phyloP scores from a whole-genome alignment of 2,113 vertebrate genomes.

The Tachysurus vachellii region DNA sequence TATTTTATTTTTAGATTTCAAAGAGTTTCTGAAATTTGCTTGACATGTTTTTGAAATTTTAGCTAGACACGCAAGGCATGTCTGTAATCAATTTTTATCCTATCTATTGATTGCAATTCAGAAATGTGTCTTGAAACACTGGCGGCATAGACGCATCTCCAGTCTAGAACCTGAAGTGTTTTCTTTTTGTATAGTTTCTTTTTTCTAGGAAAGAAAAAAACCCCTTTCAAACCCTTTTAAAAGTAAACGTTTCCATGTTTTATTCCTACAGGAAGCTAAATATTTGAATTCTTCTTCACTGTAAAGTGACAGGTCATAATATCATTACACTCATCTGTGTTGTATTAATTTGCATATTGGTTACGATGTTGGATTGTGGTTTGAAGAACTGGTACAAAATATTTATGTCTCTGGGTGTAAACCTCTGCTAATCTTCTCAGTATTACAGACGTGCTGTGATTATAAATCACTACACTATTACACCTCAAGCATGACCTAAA shows the following conservation, averaged over 20 bases:
- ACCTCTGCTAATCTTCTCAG: background rate
- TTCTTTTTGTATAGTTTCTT: background rate
- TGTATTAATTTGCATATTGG: background rate
- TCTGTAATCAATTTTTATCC: background rate
- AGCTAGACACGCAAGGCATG: background rate
- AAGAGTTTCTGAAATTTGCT: background rate
- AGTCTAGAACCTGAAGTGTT: background rate
- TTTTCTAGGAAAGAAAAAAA: background rate
- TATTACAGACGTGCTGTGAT: background rate
- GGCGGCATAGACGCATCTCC: background rate
- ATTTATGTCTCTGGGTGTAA: background rate
- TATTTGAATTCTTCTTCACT: background rate
- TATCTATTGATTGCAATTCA: background rate
- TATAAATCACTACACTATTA: background rate
- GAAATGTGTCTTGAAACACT: background rate
- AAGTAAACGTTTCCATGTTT: background rate
- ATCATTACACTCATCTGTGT: background rate
- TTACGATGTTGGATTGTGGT: background rate
- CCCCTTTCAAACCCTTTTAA: background rate
- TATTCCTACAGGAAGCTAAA: background rate
- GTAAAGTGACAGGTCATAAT: background rate
- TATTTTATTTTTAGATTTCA: conserved; percentile 3
- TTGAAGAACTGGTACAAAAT: background rate
- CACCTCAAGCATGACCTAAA: background rate
- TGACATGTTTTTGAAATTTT: background rate